Percentiles rank a stretch among this genome's conserved stretches.
phyloP scores from a whole-genome alignment of 2,797 vertebrate species.

The Brachyrhaphis roseni region DNA sequence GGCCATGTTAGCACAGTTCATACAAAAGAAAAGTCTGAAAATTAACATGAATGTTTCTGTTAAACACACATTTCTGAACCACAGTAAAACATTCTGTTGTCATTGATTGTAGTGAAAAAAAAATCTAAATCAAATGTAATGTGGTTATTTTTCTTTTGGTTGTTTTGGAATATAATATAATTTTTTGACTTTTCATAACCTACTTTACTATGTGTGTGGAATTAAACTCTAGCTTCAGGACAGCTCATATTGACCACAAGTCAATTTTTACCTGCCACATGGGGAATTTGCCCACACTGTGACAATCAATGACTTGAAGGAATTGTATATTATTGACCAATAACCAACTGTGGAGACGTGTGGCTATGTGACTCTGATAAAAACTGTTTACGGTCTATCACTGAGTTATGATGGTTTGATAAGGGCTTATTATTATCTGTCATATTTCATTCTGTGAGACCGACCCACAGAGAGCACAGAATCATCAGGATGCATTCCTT shows the following conservation, averaged over 20 bases:
- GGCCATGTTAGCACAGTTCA: conserved; percentile 6
- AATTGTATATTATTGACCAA: not conserved
- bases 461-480: not conserved
- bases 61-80: not conserved
- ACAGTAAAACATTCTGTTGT: not conserved
- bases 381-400: not conserved
- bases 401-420: not conserved
- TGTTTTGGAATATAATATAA: not conserved
- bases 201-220: not conserved
- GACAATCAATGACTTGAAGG: not conserved
- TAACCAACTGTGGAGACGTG: not conserved
- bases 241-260: too few relatives aligned
- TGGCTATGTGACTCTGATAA: not conserved
- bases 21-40: conserved; percentile 20
- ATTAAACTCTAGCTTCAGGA: too few relatives aligned
- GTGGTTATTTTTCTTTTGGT: not conserved
- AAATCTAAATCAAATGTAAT: not conserved
- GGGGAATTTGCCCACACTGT: not conserved
- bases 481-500: not conserved
- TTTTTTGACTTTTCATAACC: not conserved
- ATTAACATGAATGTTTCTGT: conserved; percentile 28
- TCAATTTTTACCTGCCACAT: not conserved
- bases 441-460: not conserved
- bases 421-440: not conserved
- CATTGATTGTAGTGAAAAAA: not conserved